These are phyloP conservation scores for Tragelaphus buxtoni DNA, from an alignment of 2,113 vertebrate genomes.

Conservation along the genomic window DNA sequence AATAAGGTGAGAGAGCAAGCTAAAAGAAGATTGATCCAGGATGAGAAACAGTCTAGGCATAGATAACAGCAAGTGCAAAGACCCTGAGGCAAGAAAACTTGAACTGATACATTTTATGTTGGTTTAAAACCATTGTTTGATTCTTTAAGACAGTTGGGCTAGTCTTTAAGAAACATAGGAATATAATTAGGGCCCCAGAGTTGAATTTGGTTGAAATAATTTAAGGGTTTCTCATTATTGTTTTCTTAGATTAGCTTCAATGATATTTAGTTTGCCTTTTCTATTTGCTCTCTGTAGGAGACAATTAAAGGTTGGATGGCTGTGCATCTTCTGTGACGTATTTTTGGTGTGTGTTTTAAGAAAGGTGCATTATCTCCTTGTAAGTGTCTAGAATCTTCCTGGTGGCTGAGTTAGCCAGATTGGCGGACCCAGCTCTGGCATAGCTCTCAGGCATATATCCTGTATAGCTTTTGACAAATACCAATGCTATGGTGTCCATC, in stretches of 20 bases:
- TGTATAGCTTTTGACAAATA: background rate
- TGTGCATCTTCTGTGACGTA: background rate
- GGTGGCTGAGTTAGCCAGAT: background rate
- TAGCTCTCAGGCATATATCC: background rate
- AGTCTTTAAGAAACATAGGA: background rate
- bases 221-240: background rate
- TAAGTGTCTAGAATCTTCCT: background rate
- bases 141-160: background rate
- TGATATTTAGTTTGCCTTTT: background rate
- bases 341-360: background rate
- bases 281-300: background rate
- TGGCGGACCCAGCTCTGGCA: background rate
- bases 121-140: background rate
- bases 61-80: background rate
- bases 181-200: background rate
- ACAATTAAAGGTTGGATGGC: background rate
- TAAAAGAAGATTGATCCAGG: background rate
- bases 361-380: background rate
- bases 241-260: background rate
- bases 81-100: background rate
- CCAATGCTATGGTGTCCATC: background rate
- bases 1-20: background rate
- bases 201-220: background rate
- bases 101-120: background rate
- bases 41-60: background rate